Conservation (phyloP, 2,888 invertebrate species). For the Branchellion lobata region DNA sequence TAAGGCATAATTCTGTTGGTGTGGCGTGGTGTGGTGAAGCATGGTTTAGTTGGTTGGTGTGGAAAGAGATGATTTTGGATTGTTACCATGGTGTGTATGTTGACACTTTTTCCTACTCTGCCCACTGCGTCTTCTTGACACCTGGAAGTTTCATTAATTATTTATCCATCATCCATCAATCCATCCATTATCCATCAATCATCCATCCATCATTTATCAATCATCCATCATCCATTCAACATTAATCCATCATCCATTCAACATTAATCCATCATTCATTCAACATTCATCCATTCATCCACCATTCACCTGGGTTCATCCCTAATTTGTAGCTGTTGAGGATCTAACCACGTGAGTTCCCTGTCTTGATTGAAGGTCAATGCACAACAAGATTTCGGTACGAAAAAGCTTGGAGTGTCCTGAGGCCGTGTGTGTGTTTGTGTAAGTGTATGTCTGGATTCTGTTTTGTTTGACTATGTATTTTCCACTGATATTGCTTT, state of each 20-base stretch:
- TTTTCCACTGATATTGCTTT: too few species aligned
- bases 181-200: too few species aligned
- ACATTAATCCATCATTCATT: too few species aligned
- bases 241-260: too few species aligned
- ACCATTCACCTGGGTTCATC: constrained; percentile 32
- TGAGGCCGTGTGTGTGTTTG: neutral
- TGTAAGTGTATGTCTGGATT: neutral
- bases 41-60: too few species aligned
- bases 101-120: constrained; percentile 47
- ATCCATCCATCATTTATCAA: too few species aligned
- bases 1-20: too few species aligned
- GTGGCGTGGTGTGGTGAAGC: too few species aligned
- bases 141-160: neutral
- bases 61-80: too few species aligned
- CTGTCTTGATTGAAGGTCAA: constrained; percentile 51
- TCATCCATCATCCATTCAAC: too few species aligned
- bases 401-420: constrained; percentile 42
- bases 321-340: constrained; percentile 50
- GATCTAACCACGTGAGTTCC: constrained; percentile 50
- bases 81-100: constrained; percentile 48
- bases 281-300: too few species aligned
- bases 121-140: constrained; percentile 51
- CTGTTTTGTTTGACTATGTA: neutral
- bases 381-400: constrained; percentile 51
- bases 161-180: too few species aligned